These are phyloP conservation scores for Daubentonia madagascariensis DNA, from an alignment of 2,113 vertebrate genomes.

Conservation along the genomic window DNA sequence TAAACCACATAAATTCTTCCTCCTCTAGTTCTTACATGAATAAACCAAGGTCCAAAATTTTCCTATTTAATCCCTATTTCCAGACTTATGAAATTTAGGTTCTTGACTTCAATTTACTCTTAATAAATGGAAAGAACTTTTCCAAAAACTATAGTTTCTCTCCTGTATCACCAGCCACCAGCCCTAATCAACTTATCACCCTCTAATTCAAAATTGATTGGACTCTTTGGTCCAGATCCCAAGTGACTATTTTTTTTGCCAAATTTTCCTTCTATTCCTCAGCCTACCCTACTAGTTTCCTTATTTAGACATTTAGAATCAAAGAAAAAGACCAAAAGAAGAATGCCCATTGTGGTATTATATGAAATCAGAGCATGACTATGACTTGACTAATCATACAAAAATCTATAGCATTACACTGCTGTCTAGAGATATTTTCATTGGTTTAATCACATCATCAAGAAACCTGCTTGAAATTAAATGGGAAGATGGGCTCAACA, in stretches of 20 bases:
- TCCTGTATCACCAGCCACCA: neutral
- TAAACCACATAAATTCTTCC: neutral
- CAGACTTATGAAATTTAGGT: neutral
- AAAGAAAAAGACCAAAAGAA: neutral
- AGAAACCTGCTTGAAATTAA: slow-evolving; percentile 48
- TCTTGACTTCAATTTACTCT: neutral
- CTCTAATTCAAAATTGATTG: neutral
- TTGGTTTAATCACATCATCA: slow-evolving; percentile 31
- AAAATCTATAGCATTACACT: neutral
- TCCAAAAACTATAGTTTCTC: neutral
- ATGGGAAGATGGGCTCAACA: slow-evolving; percentile 22
- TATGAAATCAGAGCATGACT: neutral
- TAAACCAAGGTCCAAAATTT: neutral
- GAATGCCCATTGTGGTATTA: neutral
- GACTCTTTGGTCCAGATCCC: neutral
- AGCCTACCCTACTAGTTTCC: neutral
- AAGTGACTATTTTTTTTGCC: neutral
- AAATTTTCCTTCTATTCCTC: neutral
- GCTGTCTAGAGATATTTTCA: neutral
- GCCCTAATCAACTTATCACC: neutral
- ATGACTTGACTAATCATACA: neutral
- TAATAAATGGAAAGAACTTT: neutral
- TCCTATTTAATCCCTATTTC: neutral
- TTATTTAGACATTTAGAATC: neutral
- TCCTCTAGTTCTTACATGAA: neutral